Conservation (phyloP, 1,140 invertebrate genomes). For the Planococcus citri region DNA sequence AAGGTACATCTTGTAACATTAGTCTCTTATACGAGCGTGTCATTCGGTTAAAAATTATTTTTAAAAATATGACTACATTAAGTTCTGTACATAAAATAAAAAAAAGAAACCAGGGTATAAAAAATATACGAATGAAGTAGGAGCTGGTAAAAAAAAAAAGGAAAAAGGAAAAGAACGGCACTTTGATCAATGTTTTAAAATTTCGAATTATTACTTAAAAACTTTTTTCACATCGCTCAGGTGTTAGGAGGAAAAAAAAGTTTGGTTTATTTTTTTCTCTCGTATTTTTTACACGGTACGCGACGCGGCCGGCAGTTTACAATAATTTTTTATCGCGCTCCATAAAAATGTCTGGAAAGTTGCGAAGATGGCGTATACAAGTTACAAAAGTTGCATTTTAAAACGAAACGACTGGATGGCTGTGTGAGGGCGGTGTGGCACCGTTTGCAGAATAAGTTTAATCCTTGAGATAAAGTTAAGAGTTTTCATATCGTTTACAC, state of each 20-base stretch:
- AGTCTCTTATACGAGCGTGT: too few relatives aligned
- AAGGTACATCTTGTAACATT: too few relatives aligned
- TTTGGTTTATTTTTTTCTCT: too few relatives aligned
- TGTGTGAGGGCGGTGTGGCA: too few relatives aligned
- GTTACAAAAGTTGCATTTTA: background rate
- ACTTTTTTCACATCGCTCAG: background rate
- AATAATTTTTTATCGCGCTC: slow-evolving; percentile 5
- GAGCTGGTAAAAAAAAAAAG: background rate
- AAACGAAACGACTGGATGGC: background rate
- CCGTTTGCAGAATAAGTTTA: background rate
- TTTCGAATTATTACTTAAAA: slow-evolving; percentile 2
- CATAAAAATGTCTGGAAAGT: slow-evolving; percentile 7
- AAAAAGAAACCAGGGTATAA: too few relatives aligned
- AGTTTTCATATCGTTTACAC: background rate
- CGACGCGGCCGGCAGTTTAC: background rate
- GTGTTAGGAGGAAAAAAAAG: background rate
- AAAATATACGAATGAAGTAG: too few relatives aligned
- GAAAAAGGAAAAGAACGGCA: too few relatives aligned
- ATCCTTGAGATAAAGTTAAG: background rate
- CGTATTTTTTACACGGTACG: background rate
- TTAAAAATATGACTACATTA: background rate
- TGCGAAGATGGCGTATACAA: background rate
- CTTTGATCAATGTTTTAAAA: slow-evolving; percentile 2
- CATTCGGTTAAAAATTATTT: background rate
- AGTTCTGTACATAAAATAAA: background rate